Conservation (phyloP, 2,113 vertebrate species). For the Grallaria varia region DNA sequence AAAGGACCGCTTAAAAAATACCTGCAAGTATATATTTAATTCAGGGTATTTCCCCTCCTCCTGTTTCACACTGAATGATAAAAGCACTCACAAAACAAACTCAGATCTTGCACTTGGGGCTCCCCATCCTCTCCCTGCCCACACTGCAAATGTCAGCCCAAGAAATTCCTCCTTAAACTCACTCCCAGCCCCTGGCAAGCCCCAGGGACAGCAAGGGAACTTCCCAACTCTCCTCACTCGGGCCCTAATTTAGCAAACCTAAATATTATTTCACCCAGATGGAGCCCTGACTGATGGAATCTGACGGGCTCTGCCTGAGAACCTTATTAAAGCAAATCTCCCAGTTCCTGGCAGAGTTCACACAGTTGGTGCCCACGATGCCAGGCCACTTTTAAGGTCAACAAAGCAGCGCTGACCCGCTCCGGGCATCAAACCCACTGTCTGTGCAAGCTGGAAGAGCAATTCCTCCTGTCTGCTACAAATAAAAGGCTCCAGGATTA, state of each 20-base stretch:
- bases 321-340: not conserved
- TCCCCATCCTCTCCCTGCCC: not conserved
- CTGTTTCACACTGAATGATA: rapidly evolving
- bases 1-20: not conserved
- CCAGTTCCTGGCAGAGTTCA: not conserved
- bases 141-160: not conserved
- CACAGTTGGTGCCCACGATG: not conserved
- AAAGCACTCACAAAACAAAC: not conserved
- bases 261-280: not conserved
- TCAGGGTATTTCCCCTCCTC: not conserved
- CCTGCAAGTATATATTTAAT: rapidly evolving
- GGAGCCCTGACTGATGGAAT: not conserved
- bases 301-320: not conserved
- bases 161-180: not conserved
- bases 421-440: not conserved
- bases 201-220: not conserved
- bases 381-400: not conserved
- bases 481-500: not conserved
- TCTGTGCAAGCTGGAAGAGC: not conserved
- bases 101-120: not conserved
- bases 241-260: not conserved
- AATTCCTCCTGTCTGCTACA: not conserved
- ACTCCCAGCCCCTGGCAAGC: not conserved
- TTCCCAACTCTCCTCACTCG: not conserved
- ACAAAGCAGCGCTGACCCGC: not conserved